Conservation (phyloP, 2,113 vertebrate genomes). For the Cromileptes altivelis region DNA sequence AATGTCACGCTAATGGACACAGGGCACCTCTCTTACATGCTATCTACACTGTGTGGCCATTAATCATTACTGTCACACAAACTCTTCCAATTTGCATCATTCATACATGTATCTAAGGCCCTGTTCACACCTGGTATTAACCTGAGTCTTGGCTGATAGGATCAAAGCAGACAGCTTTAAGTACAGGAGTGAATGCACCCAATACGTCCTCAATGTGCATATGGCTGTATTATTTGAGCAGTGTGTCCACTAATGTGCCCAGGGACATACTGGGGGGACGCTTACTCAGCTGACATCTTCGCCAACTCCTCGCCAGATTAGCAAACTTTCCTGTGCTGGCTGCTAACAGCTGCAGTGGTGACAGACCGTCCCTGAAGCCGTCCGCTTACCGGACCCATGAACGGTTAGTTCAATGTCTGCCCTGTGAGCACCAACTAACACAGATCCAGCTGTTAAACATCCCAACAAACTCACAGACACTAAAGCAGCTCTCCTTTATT, state of each 20-base stretch:
- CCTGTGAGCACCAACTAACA: no score
- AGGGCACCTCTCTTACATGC: neutral
- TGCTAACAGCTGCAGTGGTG: no score
- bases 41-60: neutral
- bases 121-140: neutral
- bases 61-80: slow-evolving; percentile 7
- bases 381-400: no score
- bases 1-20: slow-evolving; percentile 37
- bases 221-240: neutral
- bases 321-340: no score
- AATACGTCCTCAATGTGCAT: neutral
- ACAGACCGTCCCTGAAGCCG: no score
- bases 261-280: neutral
- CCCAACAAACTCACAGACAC: no score
- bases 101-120: neutral
- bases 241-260: neutral
- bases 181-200: neutral
- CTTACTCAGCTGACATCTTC: neutral
- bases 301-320: no score
- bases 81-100: neutral
- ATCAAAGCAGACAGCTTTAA: neutral
- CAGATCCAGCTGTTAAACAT: no score
- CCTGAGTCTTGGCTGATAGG: neutral
- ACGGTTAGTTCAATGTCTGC: no score
- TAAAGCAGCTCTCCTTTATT: no score